Evolutionary conservation across 2,888 invertebrate genomes (phyloP), one percentile per base, ranked within the genome.

Genomic region (Rhagophthalmus giganteus): DNA sequence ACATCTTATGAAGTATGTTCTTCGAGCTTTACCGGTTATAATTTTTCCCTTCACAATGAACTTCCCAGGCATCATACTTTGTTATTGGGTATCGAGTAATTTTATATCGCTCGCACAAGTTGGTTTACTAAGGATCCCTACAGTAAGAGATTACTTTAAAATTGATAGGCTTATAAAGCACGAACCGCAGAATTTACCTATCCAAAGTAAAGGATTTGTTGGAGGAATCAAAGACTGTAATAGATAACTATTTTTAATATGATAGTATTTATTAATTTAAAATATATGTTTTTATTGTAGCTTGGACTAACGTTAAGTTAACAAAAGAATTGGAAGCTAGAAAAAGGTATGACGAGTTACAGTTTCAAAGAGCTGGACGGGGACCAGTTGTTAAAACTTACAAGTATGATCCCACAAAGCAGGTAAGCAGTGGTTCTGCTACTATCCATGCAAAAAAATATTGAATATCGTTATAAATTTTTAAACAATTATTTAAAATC

Each of bases 31-130:
- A 57, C 95, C 96, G 0, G 0, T 94, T 3, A 59, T 88, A 1
- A 84, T 91, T 73, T 82, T 95, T 54, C 90, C 94, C 0, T 87
- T 96, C 66, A 91, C 87, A 5, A 81, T 92, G 30, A 87, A 90
- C 69, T 96, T 96, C 68, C 90, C 94, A 7, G 86, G 90, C 10
- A 94, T 89, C 0, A 86, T 97, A 66, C 78, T 94, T 30, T 85
- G 88, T 20, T 97, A 97, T 70, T 97, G 96, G 96, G 81, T 85
- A 9, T 85, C 90, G 14, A 88, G 87, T 61, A 97, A 97, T 72
- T 81, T 89, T 32, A 84, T 94, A 57, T 93, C 94, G 0, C 72
- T 97, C 2, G 56, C 79, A 0, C 94, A 95, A 84, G 90, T 89
- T 4, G 82, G 84, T 5, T 40, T 94, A 41, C 74, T 97, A 8